phyloP scores from a whole-genome alignment of 2,113 vertebrate genomes.

The Aptenodytes patagonicus region DNA sequence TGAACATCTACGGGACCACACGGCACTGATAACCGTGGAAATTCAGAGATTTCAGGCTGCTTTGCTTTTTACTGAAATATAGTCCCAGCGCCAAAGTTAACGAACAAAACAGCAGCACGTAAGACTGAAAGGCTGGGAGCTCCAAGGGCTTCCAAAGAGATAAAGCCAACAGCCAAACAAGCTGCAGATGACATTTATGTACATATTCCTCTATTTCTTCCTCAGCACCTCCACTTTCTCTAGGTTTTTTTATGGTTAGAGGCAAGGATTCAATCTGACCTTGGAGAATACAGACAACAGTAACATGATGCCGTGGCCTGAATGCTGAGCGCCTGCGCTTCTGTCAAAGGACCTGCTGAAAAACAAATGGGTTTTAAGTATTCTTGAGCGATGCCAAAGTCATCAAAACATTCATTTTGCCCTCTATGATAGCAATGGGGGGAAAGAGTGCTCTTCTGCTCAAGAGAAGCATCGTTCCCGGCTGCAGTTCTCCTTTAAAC shows the following conservation, averaged over 20 bases:
- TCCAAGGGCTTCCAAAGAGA: not conserved
- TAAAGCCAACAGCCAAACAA: not conserved
- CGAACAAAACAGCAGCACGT: not conserved
- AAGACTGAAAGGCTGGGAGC: not conserved
- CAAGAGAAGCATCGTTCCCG: accelerated
- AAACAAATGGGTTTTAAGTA: not conserved
- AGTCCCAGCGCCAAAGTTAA: not conserved
- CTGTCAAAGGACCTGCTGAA: not conserved
- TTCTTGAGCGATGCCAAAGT: not conserved
- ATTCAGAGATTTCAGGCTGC: not conserved
- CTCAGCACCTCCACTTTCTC: not conserved
- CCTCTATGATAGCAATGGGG: not conserved
- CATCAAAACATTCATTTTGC: not conserved
- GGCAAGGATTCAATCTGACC: constrained; percentile 29
- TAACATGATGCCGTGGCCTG: not conserved
- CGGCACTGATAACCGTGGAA: not conserved
- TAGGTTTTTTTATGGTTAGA: not conserved
- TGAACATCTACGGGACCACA: not conserved
- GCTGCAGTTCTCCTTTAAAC: not conserved
- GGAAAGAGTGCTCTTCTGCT: not conserved
- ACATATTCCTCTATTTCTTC: not conserved
- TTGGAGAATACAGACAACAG: not conserved
- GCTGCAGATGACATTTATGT: not conserved
- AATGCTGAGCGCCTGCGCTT: not conserved
- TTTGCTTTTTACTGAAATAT: not conserved